Conservation (phyloP, 2,113 vertebrate genomes). For the Sialia sialis region DNA sequence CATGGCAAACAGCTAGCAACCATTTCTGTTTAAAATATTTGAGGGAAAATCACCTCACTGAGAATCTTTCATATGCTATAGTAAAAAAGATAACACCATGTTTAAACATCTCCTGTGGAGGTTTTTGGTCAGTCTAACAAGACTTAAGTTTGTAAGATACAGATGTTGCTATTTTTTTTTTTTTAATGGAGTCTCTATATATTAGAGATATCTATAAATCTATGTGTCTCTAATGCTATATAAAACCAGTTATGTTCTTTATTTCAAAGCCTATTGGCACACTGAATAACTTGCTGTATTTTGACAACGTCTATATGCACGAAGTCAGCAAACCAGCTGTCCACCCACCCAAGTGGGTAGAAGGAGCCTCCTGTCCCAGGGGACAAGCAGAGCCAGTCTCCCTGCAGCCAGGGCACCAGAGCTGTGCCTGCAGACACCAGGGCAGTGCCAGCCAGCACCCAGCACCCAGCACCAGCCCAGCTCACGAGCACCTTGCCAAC, state of each 20-base stretch:
- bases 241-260: not conserved
- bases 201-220: not conserved
- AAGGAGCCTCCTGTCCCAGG: not conserved
- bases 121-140: not conserved
- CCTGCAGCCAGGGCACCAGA: accelerated
- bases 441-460: not conserved
- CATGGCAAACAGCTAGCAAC: not conserved
- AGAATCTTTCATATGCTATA: not conserved
- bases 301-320: not conserved
- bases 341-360: not conserved
- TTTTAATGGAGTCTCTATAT: not conserved
- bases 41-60: not conserved
- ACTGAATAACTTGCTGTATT: not conserved
- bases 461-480: not conserved
- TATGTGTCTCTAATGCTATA: not conserved
- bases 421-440: accelerated
- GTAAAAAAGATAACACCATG: not conserved
- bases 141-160: not conserved
- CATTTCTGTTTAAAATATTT: not conserved
- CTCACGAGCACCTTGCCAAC: not conserved
- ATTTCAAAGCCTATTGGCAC: not conserved
- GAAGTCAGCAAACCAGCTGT: not conserved
- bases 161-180: not conserved
- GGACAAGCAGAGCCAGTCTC: accelerated
- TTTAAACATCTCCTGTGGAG: not conserved